A percentile compares a stretch with the other conserved stretches of the same genome.
These are phyloP conservation scores for Petrophora chlorosata DNA, from an alignment of 2,888 invertebrate species.

Conservation along the genomic window DNA sequence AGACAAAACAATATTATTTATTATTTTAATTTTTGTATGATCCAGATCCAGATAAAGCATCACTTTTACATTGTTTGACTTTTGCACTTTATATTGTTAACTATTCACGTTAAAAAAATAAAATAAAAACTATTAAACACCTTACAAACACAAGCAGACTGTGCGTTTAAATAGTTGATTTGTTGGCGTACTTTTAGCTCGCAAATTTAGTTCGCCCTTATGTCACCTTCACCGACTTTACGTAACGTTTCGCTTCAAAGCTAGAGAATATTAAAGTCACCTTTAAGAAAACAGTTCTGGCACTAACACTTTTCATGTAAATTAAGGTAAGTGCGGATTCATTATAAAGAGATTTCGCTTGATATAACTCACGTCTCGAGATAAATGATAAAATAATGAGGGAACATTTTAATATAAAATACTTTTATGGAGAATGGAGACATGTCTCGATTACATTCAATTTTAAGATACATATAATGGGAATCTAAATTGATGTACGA, in stretches of 20 bases:
- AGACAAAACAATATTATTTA: no score
- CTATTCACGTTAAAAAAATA: no score
- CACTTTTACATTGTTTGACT: no score
- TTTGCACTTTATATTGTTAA: no score
- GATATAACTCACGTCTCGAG: conserved; percentile 44
- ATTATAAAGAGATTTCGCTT: conserved; percentile 57
- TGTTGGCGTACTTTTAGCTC: no score
- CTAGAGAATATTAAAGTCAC: conserved; percentile 63
- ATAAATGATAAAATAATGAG: conserved; percentile 50
- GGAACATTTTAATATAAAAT: conserved; percentile 31
- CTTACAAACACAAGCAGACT: no score
- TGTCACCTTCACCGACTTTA: conserved; percentile 9
- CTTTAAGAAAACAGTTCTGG: conserved; percentile 56
- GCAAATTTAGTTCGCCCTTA: not conserved
- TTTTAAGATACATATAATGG: no score
- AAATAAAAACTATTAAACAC: no score
- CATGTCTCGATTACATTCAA: not conserved
- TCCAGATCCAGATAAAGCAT: no score
- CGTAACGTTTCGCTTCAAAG: conserved; percentile 32
- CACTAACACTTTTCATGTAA: conserved; percentile 67
- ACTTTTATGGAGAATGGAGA: conserved; percentile 18
- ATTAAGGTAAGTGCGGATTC: conserved; percentile 63
- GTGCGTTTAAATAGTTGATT: no score
- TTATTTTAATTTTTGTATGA: no score
- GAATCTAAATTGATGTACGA: conserved; percentile 4